Evolutionary conservation across 2,113 vertebrate genomes (phyloP).

Genomic region (Brachyistius frenatus): DNA sequence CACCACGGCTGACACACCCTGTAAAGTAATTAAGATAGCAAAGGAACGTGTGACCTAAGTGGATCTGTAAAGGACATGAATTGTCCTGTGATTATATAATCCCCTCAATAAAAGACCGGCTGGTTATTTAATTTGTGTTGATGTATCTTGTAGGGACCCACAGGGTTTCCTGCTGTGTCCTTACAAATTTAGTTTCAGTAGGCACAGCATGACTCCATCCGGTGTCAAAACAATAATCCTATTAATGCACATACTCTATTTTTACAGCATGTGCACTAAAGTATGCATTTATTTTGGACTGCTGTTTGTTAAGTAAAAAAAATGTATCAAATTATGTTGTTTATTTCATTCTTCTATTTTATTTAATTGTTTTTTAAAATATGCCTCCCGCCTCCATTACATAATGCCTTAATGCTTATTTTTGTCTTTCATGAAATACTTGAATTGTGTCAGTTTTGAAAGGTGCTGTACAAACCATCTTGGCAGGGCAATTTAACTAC

Average conservation of each 20-base stretch:
- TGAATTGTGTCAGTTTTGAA: no score
- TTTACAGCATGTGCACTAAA: background rate
- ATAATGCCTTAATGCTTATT: no score
- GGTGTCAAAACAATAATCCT: conserved; percentile 12
- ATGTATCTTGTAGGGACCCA: background rate
- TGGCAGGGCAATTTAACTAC: no score
- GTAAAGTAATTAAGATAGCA: conserved; percentile 55
- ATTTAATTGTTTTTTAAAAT: no score
- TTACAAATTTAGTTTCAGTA: conserved; percentile 7
- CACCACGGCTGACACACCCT: conserved; percentile 36
- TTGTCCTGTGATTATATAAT: conserved; percentile 47
- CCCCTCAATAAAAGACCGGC: conserved; percentile 28
- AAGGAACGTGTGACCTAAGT: conserved; percentile 39
- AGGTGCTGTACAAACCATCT: no score
- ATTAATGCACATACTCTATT: background rate
- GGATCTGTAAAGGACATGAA: conserved; percentile 18
- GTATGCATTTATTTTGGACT: background rate
- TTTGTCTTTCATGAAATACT: no score
- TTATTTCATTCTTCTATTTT: no score
- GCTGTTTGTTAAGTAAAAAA: no score
- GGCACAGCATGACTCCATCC: conserved; percentile 31
- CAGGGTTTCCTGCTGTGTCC: conserved; percentile 10
- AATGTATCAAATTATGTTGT: no score
- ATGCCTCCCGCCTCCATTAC: no score
- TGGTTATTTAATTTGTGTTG: conserved; percentile 26